A percentile compares a stretch with the other conserved stretches of the same genome.
Conservation (phyloP, 2,113 vertebrate genomes). For the Promerops cafer region DNA sequence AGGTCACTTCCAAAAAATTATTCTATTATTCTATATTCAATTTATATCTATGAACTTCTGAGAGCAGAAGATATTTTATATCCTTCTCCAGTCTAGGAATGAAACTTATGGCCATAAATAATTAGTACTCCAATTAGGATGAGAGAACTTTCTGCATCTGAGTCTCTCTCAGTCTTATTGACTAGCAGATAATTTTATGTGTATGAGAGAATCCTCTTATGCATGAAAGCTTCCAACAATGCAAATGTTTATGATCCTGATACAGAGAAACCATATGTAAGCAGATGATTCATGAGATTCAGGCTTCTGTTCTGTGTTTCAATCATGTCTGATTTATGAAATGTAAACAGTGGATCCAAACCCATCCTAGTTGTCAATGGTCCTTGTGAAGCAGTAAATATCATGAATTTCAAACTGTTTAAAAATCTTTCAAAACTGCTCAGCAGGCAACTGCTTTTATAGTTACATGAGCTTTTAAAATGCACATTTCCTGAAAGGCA, state of each 20-base stretch:
- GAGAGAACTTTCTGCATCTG: background rate
- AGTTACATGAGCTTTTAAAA: conserved; percentile 47
- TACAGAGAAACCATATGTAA: background rate
- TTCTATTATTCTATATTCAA: background rate
- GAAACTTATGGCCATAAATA: background rate
- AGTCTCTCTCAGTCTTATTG: background rate
- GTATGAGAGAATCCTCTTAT: background rate
- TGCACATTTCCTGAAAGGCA: conserved; percentile 59
- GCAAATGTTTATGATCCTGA: background rate
- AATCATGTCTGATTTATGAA: conserved; percentile 41
- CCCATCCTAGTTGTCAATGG: background rate
- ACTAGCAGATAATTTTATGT: background rate
- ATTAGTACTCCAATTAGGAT: background rate
- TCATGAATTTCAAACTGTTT: conserved; percentile 25
- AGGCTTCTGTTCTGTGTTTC: conserved; percentile 34
- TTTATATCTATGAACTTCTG: background rate
- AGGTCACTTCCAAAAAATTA: background rate
- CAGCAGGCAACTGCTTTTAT: conserved; percentile 52
- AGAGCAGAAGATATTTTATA: background rate
- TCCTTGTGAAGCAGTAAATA: conserved; percentile 45
- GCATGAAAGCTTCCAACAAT: background rate
- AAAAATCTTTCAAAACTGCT: conserved; percentile 47
- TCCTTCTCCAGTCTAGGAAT: background rate
- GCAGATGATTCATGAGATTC: conserved; percentile 15
- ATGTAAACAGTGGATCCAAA: conserved; percentile 5